Conservation (phyloP, 2,797 vertebrate species). For the Notamacropus eugenii region DNA sequence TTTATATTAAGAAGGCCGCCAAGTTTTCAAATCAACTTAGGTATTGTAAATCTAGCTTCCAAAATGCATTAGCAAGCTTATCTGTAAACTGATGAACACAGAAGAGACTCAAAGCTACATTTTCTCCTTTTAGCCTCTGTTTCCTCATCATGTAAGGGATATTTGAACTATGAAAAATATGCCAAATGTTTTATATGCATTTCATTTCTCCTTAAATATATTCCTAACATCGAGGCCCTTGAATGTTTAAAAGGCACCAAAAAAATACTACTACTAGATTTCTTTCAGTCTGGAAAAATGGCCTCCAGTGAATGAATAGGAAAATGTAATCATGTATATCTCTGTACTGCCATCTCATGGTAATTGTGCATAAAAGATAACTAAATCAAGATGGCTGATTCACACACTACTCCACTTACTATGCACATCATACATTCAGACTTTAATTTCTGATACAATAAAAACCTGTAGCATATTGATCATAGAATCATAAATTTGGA, state of each 20-base stretch:
- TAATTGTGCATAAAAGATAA: neutral
- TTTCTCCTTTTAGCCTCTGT: conserved; percentile 63
- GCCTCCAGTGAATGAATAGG: neutral
- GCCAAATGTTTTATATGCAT: conserved; percentile 50
- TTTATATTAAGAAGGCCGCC: conserved; percentile 81
- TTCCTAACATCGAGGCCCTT: conserved; percentile 52
- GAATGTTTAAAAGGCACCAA: conserved; percentile 68
- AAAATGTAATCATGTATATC: neutral
- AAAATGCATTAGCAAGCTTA: conserved; percentile 77
- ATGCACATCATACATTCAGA: neutral
- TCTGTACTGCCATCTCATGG: conserved; percentile 40
- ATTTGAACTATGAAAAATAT: conserved; percentile 61
- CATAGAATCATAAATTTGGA: neutral
- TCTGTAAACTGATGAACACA: conserved; percentile 78
- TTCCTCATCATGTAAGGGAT: conserved; percentile 70
- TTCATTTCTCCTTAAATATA: conserved; percentile 54
- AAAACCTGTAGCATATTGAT: neutral
- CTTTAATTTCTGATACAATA: neutral
- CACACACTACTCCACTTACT: neutral
- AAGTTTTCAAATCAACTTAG: conserved; percentile 82
- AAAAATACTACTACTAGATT: conserved; percentile 49
- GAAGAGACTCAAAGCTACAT: conserved; percentile 50
- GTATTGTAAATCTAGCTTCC: conserved; percentile 79
- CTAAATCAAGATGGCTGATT: neutral
- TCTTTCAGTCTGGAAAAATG: conserved; percentile 40